Evolutionary conservation across 2,888 invertebrate species (phyloP).

Genomic region (Vesta saturnalis): DNA sequence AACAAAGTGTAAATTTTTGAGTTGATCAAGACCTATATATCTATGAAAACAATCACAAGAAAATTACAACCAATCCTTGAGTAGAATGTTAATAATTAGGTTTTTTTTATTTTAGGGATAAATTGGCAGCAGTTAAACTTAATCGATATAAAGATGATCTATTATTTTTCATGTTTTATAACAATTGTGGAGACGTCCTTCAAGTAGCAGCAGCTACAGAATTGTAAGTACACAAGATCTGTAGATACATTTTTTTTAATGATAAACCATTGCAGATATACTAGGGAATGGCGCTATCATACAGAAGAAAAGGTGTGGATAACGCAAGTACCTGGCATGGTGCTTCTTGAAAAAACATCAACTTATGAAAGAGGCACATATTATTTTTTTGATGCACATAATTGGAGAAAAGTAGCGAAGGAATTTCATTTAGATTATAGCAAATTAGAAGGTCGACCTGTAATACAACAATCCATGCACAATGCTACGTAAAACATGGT

Average conservation of each 20-base stretch:
- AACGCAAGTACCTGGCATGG: slow-evolving; percentile 95
- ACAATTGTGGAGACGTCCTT: slow-evolving; percentile 97
- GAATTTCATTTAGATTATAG: slow-evolving; percentile 99
- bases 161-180: slow-evolving; percentile 99
- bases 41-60: too few species aligned
- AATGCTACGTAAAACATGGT: slow-evolving; percentile 47
- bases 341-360: slow-evolving; percentile 92
- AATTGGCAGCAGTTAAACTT: slow-evolving; percentile 93
- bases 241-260: slow-evolving; percentile 24
- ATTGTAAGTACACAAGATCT: slow-evolving; percentile 74
- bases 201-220: slow-evolving; percentile 97
- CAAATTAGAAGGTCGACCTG: slow-evolving; percentile 95
- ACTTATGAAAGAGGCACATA: slow-evolving; percentile 99
- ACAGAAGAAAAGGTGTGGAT: slow-evolving; percentile 99
- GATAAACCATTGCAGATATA: slow-evolving; percentile 77
- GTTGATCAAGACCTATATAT: too few species aligned
- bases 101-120: slow-evolving; percentile 73
- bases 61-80: too few species aligned
- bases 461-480: slow-evolving; percentile 69
- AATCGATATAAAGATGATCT: slow-evolving; percentile 98
- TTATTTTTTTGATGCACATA: slow-evolving; percentile 98
- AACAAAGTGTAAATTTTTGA: too few species aligned
- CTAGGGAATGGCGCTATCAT: slow-evolving; percentile 99
- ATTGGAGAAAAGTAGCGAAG: slow-evolving; percentile 98
- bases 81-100: too few species aligned